Conservation (phyloP, 2,888 invertebrate genomes). For the Lissonota sp. region DNA sequence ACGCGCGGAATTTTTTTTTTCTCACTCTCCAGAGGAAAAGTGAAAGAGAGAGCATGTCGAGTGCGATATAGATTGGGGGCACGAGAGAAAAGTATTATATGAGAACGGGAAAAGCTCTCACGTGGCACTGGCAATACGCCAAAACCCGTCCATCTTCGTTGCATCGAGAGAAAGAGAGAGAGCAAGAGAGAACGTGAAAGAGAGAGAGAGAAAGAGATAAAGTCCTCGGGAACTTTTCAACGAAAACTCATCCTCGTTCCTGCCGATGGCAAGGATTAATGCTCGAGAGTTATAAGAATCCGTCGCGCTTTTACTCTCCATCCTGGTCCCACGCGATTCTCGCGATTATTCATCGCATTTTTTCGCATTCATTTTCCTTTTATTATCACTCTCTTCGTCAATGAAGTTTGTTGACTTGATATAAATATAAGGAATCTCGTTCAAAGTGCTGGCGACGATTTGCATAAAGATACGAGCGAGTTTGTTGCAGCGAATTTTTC, state of each 20-base stretch:
- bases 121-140: slow-evolving; percentile 63
- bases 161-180: slow-evolving; percentile 2
- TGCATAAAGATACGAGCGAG: background rate
- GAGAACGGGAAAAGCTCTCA: slow-evolving; percentile 42
- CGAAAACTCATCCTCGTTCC: slow-evolving; percentile 54
- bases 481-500: slow-evolving; percentile 52
- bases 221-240: slow-evolving; percentile 60
- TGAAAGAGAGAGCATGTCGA: slow-evolving; percentile 12
- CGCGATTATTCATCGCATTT: slow-evolving; percentile 60
- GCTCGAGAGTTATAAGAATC: slow-evolving; percentile 54
- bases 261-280: slow-evolving; percentile 70
- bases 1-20: slow-evolving; percentile 20
- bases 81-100: background rate
- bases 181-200: no score
- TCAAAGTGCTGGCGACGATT: background rate
- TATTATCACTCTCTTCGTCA: background rate
- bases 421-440: background rate
- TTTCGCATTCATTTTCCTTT: slow-evolving; percentile 14
- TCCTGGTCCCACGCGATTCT: slow-evolving; percentile 29
- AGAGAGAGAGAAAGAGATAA: no score
- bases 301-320: slow-evolving; percentile 28
- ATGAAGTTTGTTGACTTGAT: no score
- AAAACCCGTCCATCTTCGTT: slow-evolving; percentile 68
- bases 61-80: slow-evolving; percentile 7
- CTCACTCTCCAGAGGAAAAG: slow-evolving; percentile 23